Evolutionary conservation across 1,140 invertebrate genomes (phyloP).

Genomic region (Temnothorax nylanderi): DNA sequence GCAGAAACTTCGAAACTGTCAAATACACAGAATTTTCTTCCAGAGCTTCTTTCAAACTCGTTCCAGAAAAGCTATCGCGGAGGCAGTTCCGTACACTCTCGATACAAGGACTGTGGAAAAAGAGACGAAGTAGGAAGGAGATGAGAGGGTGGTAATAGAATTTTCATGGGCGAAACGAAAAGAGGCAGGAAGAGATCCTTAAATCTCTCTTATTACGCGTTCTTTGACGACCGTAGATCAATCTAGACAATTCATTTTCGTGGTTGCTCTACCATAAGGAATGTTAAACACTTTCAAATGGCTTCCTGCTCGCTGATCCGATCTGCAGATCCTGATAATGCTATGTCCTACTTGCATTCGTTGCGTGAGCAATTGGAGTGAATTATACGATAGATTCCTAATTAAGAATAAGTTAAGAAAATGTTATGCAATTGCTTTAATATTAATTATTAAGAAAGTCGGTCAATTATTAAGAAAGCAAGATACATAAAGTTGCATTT

Average conservation of each 20-base stretch:
- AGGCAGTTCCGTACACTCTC: conserved; percentile 41
- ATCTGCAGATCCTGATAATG: background rate
- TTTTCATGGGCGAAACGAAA: conserved; percentile 56
- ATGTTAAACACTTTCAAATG: conserved; percentile 34
- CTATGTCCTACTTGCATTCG: background rate
- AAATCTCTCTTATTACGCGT: conserved; percentile 38
- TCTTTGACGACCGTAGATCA: conserved; percentile 30
- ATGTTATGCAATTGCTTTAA: background rate
- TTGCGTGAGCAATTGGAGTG: background rate
- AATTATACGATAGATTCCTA: background rate
- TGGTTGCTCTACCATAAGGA: conserved; percentile 22
- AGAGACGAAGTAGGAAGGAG: background rate
- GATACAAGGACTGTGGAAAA: conserved; percentile 49
- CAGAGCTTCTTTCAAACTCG: conserved; percentile 76
- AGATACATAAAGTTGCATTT: background rate
- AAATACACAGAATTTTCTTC: conserved; percentile 77
- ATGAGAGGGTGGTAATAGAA: conserved; percentile 40
- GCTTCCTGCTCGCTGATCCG: conserved; percentile 14
- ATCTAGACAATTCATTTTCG: conserved; percentile 45
- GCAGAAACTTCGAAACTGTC: conserved; percentile 75
- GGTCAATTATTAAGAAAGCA: background rate
- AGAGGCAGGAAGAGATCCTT: conserved; percentile 21
- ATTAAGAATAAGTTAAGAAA: background rate
- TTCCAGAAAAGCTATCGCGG: conserved; percentile 62
- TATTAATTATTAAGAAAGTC: background rate